Evolutionary conservation across 2,113 vertebrate species (phyloP).

Genomic region (Clinocottus analis): DNA sequence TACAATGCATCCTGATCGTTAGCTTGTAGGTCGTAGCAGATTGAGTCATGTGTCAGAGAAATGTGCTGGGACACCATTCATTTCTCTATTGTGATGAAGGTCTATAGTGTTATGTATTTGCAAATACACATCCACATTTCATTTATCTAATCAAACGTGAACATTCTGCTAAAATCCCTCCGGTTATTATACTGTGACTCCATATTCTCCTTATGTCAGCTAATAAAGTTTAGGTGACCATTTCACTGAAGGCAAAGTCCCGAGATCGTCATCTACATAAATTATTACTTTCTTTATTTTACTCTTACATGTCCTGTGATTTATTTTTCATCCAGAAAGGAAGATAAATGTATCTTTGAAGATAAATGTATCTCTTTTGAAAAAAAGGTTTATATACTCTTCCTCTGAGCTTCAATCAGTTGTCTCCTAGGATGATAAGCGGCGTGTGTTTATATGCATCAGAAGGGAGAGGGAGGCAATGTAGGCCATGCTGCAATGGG

Average conservation of each 20-base stretch:
- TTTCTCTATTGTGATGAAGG: not conserved
- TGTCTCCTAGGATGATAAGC: constrained; percentile 33
- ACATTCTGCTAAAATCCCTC: not conserved
- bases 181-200: no score
- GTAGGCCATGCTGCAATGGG: not conserved
- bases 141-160: not conserved
- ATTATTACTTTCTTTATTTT: not conserved
- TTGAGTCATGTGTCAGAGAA: not conserved
- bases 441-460: constrained; percentile 1
- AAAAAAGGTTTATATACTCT: constrained; percentile 7
- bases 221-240: not conserved
- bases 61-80: not conserved
- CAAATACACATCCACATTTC: not conserved
- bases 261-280: not conserved
- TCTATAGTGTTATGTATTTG: not conserved
- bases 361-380: not conserved
- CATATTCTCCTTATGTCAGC: not conserved
- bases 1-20: not conserved
- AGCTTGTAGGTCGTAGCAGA: not conserved
- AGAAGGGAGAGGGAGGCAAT: not conserved
- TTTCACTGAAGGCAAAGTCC: not conserved
- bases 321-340: not conserved
- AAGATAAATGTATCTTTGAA: not conserved
- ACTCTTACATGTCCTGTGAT: not conserved
- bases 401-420: constrained; percentile 10